A percentile compares a stretch with the other conserved stretches of the same genome.
Conservation (phyloP, 1,140 invertebrate genomes). For the Schlechtendalia chinensis region DNA sequence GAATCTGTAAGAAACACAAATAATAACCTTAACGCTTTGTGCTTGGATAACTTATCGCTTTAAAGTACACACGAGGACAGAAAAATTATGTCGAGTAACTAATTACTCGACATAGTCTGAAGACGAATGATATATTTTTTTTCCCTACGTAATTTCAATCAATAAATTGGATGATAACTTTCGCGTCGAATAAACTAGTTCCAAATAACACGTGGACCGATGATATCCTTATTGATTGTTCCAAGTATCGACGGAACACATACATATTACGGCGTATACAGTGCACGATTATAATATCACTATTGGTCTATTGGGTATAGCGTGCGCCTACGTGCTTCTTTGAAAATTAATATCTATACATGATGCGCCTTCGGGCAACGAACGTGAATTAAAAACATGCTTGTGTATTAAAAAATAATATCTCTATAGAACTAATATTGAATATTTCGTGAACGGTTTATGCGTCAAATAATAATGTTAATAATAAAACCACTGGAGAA, state of each 20-base stretch:
- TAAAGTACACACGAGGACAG: no score
- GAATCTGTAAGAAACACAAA: conserved; percentile 14
- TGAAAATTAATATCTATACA: background rate
- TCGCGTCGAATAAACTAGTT: background rate
- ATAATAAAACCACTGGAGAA: background rate
- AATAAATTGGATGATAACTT: background rate
- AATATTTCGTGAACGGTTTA: conserved; percentile 6
- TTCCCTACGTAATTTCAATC: background rate
- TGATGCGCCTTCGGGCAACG: background rate
- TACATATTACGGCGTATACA: background rate
- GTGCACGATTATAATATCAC: conserved; percentile 3
- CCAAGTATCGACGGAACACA: background rate
- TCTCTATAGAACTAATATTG: background rate
- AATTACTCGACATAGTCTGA: no score
- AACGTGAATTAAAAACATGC: background rate
- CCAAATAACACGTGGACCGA: background rate
- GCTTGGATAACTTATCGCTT: no score
- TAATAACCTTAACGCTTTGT: no score
- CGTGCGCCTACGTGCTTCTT: conserved; percentile 11
- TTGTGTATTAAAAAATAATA: background rate
- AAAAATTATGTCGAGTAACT: no score
- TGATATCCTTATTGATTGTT: conserved; percentile 9
- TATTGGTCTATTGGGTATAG: conserved; percentile 20
- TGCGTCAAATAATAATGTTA: no score
- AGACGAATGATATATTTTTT: no score